A percentile compares a stretch with the other conserved stretches of the same genome.
phyloP scores from a whole-genome alignment of 2,888 invertebrate genomes.

The Caenorhabditis wallacei region DNA sequence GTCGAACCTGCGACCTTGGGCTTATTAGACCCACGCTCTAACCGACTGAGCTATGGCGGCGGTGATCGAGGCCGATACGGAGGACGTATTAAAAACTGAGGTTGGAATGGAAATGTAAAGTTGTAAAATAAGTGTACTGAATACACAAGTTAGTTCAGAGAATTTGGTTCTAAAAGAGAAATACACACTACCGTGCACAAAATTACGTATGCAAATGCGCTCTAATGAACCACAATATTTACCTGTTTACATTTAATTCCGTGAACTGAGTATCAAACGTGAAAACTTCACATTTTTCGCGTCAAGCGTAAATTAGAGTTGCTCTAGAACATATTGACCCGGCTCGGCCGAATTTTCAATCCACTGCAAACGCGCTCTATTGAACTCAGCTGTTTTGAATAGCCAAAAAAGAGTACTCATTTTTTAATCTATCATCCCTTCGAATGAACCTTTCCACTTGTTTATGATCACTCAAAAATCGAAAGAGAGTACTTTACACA shows the following conservation, averaged over 20 bases:
- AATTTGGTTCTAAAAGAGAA: too few species aligned
- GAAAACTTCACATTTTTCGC: too few species aligned
- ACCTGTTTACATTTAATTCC: too few species aligned
- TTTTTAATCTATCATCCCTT: neutral
- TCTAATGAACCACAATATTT: neutral
- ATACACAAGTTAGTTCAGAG: too few species aligned
- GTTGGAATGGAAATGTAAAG: neutral
- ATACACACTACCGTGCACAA: too few species aligned
- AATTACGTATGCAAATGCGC: neutral
- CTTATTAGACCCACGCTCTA: conserved; percentile 83
- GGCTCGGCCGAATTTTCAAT: too few species aligned
- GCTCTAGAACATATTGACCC: too few species aligned
- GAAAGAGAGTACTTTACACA: conserved; percentile 6
- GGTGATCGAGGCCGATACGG: too few species aligned
- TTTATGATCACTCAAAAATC: neutral
- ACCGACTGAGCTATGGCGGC: conserved; percentile 81
- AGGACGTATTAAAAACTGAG: neutral
- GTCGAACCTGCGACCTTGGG: conserved; percentile 83
- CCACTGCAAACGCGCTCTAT: neutral
- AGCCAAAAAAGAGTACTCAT: neutral
- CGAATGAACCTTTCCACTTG: neutral
- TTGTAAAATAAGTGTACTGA: neutral
- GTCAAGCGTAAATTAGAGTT: too few species aligned
- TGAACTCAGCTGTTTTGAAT: neutral
- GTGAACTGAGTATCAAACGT: too few species aligned